phyloP scores from a whole-genome alignment of 2,888 invertebrate species.

The Laspeyria flexula region DNA sequence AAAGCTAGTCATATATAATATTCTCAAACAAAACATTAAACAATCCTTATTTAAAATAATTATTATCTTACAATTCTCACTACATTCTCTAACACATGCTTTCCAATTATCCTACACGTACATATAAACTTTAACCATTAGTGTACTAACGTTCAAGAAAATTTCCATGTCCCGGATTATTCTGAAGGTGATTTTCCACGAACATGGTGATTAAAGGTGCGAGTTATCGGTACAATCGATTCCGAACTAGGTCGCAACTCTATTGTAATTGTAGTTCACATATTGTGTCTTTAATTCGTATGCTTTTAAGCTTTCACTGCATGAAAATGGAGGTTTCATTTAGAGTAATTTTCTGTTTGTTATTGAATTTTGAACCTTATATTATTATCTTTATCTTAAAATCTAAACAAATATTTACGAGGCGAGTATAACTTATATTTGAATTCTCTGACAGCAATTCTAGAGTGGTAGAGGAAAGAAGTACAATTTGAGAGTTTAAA shows the following conservation, averaged over 20 bases:
- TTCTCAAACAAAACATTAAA: background rate
- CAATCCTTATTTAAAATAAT: background rate
- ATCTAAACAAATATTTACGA: too few species aligned
- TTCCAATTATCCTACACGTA: background rate
- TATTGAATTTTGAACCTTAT: too few species aligned
- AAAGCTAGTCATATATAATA: too few species aligned
- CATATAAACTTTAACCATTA: conserved; percentile 3
- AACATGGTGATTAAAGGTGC: conserved; percentile 52
- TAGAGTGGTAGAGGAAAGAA: too few species aligned
- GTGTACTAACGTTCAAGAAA: conserved; percentile 4
- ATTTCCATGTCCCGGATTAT: conserved; percentile 17
- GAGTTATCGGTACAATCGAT: conserved; percentile 63
- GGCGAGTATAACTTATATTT: too few species aligned
- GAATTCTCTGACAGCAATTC: too few species aligned
- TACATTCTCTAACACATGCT: background rate
- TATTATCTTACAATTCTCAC: background rate
- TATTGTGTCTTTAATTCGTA: conserved; percentile 23
- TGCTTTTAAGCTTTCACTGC: background rate
- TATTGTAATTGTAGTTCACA: conserved; percentile 17
- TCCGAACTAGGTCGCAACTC: conserved; percentile 52
- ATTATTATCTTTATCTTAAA: too few species aligned
- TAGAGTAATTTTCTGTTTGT: too few species aligned
- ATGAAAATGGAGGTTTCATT: too few species aligned
- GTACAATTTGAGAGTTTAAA: too few species aligned
- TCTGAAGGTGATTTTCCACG: conserved; percentile 53